Evolutionary conservation across 2,113 vertebrate species (phyloP).

Genomic region (Garra rufa): DNA sequence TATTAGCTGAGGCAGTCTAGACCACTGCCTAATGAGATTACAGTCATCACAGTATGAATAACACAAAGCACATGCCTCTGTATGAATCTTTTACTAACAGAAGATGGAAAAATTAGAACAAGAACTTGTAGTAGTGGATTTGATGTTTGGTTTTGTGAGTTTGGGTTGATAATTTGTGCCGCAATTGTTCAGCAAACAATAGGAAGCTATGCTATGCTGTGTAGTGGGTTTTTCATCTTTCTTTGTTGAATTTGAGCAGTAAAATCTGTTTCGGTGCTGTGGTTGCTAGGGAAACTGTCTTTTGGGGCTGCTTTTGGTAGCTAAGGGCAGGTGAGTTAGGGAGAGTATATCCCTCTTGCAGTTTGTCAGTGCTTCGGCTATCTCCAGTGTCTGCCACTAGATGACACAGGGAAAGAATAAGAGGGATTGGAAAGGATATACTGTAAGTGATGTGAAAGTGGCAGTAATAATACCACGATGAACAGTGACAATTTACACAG

Average conservation of each 20-base stretch:
- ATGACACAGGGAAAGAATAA: neutral
- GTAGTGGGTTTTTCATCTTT: conserved; percentile 31
- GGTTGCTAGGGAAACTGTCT: conserved; percentile 57
- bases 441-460: conserved; percentile 11
- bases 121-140: conserved; percentile 4
- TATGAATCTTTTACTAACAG: neutral
- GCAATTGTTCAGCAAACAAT: conserved; percentile 35
- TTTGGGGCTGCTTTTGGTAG: conserved; percentile 49
- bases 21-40: conserved; percentile 49
- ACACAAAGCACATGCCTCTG: conserved; percentile 2
- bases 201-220: conserved; percentile 6
- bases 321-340: conserved; percentile 51
- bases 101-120: neutral
- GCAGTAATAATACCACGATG: neutral
- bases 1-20: conserved; percentile 50
- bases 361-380: conserved; percentile 30
- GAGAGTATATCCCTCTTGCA: conserved; percentile 30
- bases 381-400: neutral
- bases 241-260: conserved; percentile 44
- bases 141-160: conserved; percentile 12
- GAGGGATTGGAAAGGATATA: neutral
- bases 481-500: neutral
- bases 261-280: conserved; percentile 40
- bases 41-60: conserved; percentile 26
- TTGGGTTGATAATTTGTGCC: conserved; percentile 3